These are phyloP conservation scores for Macroramphosus scolopax DNA, from an alignment of 2,797 vertebrate species.

Conservation along the genomic window DNA sequence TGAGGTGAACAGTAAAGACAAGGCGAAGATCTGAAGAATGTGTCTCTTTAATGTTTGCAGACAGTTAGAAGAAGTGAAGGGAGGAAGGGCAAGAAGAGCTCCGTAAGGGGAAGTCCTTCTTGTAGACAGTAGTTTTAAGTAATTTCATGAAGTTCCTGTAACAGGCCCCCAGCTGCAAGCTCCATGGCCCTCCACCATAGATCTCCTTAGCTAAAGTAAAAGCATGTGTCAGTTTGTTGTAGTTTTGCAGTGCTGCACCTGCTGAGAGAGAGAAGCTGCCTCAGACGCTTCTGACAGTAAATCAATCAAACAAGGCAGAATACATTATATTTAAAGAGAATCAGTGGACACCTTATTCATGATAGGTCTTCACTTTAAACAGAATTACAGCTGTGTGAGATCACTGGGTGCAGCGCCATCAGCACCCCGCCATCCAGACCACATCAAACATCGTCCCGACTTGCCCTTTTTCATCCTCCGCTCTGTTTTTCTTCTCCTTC, in stretches of 20 bases:
- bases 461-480: slow-evolving; percentile 50
- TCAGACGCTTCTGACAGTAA: too few species aligned
- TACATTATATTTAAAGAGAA: neutral
- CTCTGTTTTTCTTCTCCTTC: slow-evolving; percentile 21
- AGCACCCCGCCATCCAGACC: slow-evolving; percentile 43
- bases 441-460: slow-evolving; percentile 63
- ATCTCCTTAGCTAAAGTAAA: too few species aligned
- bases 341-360: neutral
- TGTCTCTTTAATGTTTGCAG: slow-evolving; percentile 35
- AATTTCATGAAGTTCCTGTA: too few species aligned
- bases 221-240: too few species aligned
- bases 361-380: slow-evolving; percentile 10
- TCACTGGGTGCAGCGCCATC: slow-evolving; percentile 54
- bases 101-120: too few species aligned
- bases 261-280: too few species aligned
- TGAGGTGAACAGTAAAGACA: slow-evolving; percentile 22
- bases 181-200: too few species aligned
- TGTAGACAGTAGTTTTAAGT: too few species aligned
- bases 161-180: too few species aligned
- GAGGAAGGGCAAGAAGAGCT: neutral
- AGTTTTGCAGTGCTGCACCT: too few species aligned
- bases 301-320: too few species aligned
- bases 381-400: slow-evolving; percentile 31
- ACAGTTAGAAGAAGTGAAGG: slow-evolving; percentile 3
- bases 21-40: slow-evolving; percentile 33